Evolutionary conservation across 2,113 vertebrate species (phyloP).

Genomic region (Macquaria australasica): DNA sequence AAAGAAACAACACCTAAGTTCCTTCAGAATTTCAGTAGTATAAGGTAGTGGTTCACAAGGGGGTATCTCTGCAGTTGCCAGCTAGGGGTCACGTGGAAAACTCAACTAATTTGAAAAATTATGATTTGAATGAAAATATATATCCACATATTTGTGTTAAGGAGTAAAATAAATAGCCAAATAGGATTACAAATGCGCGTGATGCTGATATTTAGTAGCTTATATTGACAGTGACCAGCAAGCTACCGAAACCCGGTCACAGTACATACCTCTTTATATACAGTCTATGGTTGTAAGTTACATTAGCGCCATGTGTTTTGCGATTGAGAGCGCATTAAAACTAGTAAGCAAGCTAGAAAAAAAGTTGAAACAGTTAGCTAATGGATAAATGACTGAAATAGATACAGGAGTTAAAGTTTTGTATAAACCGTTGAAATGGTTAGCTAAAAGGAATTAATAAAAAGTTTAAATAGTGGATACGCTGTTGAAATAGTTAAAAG

Average conservation of each 20-base stretch:
- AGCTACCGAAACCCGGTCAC: not conserved
- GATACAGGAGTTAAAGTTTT: too few species aligned
- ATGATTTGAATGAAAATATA: not conserved
- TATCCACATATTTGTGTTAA: not conserved
- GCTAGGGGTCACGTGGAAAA: not conserved
- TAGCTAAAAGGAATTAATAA: too few species aligned
- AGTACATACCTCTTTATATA: not conserved
- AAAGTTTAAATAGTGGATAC: too few species aligned
- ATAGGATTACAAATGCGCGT: not conserved
- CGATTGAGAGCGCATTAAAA: not conserved
- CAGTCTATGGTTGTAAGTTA: not conserved
- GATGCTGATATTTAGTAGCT: not conserved
- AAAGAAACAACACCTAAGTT: constrained; percentile 5
- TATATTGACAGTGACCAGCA: not conserved
- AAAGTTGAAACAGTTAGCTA: not conserved
- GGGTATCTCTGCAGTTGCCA: not conserved
- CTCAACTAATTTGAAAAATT: not conserved
- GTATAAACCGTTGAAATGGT: not conserved
- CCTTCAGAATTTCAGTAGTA: not conserved
- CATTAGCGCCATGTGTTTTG: not conserved
- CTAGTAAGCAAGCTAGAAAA: not conserved
- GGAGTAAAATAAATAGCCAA: not conserved
- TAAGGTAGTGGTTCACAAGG: not conserved
- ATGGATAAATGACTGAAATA: not conserved
- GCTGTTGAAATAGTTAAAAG: too few species aligned